A percentile compares a stretch with the other conserved stretches of the same genome.
Conservation (phyloP, 2,113 vertebrate genomes). For the Podocnemis expansa region DNA sequence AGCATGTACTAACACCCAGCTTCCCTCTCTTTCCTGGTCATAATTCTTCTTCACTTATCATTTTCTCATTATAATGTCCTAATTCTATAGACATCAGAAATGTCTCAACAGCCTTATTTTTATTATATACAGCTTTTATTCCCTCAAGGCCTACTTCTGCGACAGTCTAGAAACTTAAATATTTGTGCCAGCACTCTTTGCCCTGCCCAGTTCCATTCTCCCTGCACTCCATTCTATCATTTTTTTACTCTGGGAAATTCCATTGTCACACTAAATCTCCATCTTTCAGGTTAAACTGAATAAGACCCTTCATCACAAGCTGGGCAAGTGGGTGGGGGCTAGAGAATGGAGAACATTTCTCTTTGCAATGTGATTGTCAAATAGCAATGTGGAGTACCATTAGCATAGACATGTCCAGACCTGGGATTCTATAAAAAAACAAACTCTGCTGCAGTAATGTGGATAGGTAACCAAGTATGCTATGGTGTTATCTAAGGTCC, state of each 20-base stretch:
- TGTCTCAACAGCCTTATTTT: neutral
- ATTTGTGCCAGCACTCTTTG: slow-evolving; percentile 6
- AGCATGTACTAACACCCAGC: neutral
- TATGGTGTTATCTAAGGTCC: neutral
- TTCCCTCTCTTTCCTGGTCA: neutral
- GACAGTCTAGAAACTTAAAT: neutral
- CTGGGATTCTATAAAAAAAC: neutral
- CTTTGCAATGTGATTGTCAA: slow-evolving; percentile 43
- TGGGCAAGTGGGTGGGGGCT: neutral
- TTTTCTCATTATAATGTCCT: neutral
- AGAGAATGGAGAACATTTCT: slow-evolving; percentile 48
- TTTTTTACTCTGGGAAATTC: slow-evolving; percentile 4
- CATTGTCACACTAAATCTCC: neutral
- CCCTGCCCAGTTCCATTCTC: neutral
- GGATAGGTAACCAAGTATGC: neutral
- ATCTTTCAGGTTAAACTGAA: slow-evolving; percentile 7
- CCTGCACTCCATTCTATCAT: neutral
- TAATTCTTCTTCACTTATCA: slow-evolving; percentile 1
- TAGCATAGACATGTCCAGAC: neutral
- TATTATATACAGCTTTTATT: neutral
- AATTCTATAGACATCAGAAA: neutral
- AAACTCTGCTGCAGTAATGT: slow-evolving; percentile 5
- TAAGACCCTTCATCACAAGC: slow-evolving; percentile 28
- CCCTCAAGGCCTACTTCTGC: neutral
- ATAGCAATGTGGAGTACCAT: slow-evolving; percentile 8